Base-by-base conservation (phyloP, 1,140 invertebrate species). In the Chionoecetes opilio region DNA sequence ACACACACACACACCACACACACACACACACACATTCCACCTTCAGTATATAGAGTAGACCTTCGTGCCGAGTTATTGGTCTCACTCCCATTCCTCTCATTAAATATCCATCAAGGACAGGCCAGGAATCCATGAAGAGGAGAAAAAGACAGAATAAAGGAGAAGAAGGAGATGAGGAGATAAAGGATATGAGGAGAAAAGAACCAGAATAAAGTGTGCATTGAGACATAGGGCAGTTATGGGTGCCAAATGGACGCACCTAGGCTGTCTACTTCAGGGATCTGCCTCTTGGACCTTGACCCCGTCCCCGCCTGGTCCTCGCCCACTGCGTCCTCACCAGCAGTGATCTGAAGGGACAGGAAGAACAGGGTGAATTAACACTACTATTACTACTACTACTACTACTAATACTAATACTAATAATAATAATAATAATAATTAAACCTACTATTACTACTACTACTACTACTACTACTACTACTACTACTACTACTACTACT, bases 381-480 rank as follows among this genome's bases (percentile, higher is more conserved):
- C 37, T 37, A 31, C 26, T 31, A 31, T 0, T 87, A n/a, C 37
- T 87, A 9, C 37, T 87, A n/a, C 9, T 87, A 31, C 2, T 34
- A 6, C 8, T 9, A 32, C 0, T 31, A n/a, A 17, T 91, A 34
- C 14, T 63, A 26, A 0, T 41, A n/a, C 31, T 63, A 29, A 0
- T 91, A 75, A 14, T 41, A 32, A 17, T 91, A 63, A 31, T 91
- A 75, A 31, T 41, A 75, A 17, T 91, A 75, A 8, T 91, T 17
- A n/a, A n/a, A n/a, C n/a, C 2, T 53, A 6, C 29, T 75, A 34
- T 26, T 91, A 75, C 53, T 91, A 75, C 32, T 82, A 3, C 53
- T 91, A 75, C 21, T 87, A 87, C 37, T 87, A 87, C 11, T 87
- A 87, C 37, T 87, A 34, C 37, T 87, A 34, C 34, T 85, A 85